A percentile compares a stretch with the other conserved stretches of the same genome.
These are phyloP conservation scores for Abrostola tripartita DNA, from an alignment of 2,888 invertebrate species.

Conservation along the genomic window DNA sequence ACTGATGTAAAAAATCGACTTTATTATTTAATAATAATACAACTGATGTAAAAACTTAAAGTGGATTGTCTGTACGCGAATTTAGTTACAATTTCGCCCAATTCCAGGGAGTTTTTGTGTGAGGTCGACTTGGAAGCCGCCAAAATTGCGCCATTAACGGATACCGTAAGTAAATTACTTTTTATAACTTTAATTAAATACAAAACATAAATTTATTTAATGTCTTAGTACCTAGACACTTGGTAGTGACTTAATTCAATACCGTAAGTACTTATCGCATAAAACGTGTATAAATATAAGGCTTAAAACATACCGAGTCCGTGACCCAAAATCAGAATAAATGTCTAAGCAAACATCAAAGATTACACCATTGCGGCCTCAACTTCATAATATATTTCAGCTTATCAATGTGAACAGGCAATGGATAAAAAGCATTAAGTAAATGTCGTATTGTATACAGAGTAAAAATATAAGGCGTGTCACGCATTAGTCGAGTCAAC, in stretches of 20 bases:
- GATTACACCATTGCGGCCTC: conserved; percentile 13
- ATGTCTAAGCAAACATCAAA: conserved; percentile 3
- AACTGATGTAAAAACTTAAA: conserved; percentile 56
- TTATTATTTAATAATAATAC: conserved; percentile 19
- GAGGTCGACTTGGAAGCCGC: conserved; percentile 75
- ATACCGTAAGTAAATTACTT: conserved; percentile 74
- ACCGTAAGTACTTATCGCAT: conserved; percentile 9
- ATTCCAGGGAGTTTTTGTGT: conserved; percentile 72
- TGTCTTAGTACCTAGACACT: not conserved
- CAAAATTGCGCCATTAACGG: conserved; percentile 83
- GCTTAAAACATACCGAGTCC: conserved; percentile 23
- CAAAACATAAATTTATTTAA: not conserved
- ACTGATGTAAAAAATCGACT: too few species aligned
- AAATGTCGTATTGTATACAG: conserved; percentile 19
- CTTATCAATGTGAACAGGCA: not conserved
- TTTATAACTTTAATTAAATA: not conserved
- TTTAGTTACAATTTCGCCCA: conserved; percentile 73
- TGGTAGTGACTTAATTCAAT: conserved; percentile 2
- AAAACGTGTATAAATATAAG: conserved; percentile 40
- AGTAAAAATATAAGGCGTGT: conserved; percentile 56
- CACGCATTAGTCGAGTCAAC: conserved; percentile 64
- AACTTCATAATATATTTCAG: not conserved
- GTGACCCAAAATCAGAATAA: conserved; percentile 34
- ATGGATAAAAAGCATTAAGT: conserved; percentile 18
- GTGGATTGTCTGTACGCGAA: conserved; percentile 75